Evolutionary conservation across 2,113 vertebrate species (phyloP), one percentile per base, ranked within the genome.

Genomic region (Echinops telfairi): DNA sequence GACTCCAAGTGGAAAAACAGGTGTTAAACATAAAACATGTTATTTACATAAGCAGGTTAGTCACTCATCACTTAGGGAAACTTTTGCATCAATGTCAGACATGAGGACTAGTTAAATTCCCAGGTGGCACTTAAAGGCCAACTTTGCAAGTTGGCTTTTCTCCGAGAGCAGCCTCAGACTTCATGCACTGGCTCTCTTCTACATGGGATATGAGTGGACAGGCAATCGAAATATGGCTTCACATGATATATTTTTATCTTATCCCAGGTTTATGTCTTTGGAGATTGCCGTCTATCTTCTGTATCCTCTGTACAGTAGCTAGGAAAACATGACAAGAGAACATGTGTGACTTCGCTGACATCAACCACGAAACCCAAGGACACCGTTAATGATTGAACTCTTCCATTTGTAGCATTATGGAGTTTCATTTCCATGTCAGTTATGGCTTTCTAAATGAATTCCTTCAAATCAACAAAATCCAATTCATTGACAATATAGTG

Each of bases 301-400:
- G 17, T 7, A 78, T 64, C 8, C 4, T 66, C 64, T 29, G 64
- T 64, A 82, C 27, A 85, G 38, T 89, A 92, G 86, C 77, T 25
- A 57, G 22, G 19, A 87, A 20, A 80, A 80, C 3, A 91, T 22
- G 64, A 33, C 83, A 73, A 80, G n/a, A 79, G 31, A 76, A 25
- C 47, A 80, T 76, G 27, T 27, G 58, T 75, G 15, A 57, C 43
- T 82, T 64, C 2, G 33, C 2, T 70, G 16, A 14, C 86, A 64
- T 66, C 77, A 62, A 78, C 11, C 89, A 83, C 78, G 40, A 94
- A 83, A 90, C 29, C 62, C 29, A 75, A 89, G 6, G 62, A 47
- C n/a, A 38, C 2, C 83, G 17, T 47, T 29, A 64, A 14, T 53
- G 47, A 53, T 53, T 81, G 62, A 25, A 38, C 38, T 60, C 75